Evolutionary conservation across 2,113 vertebrate species (phyloP), one percentile per base, ranked within the genome.

Genomic region (Pipa parva): DNA sequence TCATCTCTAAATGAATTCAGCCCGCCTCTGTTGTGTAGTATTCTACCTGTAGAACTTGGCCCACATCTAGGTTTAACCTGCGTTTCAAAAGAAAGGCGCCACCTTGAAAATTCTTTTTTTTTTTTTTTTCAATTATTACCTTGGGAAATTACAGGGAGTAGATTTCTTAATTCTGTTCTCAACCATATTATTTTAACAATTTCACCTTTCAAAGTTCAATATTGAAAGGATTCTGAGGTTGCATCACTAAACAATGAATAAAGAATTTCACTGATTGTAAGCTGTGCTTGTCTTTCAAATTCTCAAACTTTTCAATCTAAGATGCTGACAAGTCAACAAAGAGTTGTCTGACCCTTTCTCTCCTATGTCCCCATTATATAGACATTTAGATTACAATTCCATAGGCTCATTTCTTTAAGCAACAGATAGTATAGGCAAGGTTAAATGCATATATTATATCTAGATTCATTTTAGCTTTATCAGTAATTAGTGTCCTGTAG

Each of bases 21-120:
- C 48, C 39, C 42, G 33, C 48, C 33, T 54, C 33, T 24, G 33
- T 36, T 24, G 57, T 54, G 66, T 13, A 7, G n/a, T 54, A 26
- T 11, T 5, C 26, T 60, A 24, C 33, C 57, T 70, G 66, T 58
- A 61, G 60, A 70, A 39, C 57, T 70, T 60, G 48, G 66, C 66
- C 42, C 29, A 37, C 63, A 39, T n/a, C 20, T n/a, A 13, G 28
- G 31, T 60, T 13, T 61, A 70, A 70, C 66, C 66, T 61, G 46
- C 48, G 48, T 54, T 51, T 5, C 20, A 52, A 70, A 31, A 17
- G 48, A 54, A 61, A 68, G 58, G 66, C 52, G 57, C 49, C 24
- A 22, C 10, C 13, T 33, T 81, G 77, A 78, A 80, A 79, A 74
- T 76, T 76, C 79, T 73, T 79, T 78, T 82, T 80, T 68, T 77